Evolutionary conservation across 2,113 vertebrate species (phyloP), one percentile per base, ranked within the genome.

Genomic region (Noctilio leporinus): DNA sequence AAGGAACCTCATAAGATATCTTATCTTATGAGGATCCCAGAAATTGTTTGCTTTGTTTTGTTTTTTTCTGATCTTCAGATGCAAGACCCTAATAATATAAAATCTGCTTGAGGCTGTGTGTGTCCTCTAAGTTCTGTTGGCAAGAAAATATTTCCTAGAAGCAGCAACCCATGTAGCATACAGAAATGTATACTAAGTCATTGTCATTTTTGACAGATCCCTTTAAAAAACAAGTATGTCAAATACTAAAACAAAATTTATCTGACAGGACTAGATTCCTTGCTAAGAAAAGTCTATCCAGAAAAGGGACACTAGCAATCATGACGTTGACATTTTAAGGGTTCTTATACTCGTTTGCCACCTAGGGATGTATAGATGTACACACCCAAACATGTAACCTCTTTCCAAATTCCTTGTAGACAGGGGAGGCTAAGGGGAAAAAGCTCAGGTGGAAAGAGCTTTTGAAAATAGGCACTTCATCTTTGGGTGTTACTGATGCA

Each of bases 61-160:
- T 38, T 49, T 69, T 77, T 45, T 84, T 69, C 73, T 80, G 28
- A 95, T 67, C 65, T 95, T 12, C 16, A 85, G 64, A 81, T 62
- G 4, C 4, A 86, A 53, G 51, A 38, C 10, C 40, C 64, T n/a
- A 84, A 72, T 62, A 22, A n/a, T 65, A 62, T 1, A 93, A 82
- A 73, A 83, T 53, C 38, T 45, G 19, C 38, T 85, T 53, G 5
- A 91, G 12, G 38, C 20, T 12, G 2, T 26, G 3, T 16, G 7
- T 49, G 62, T 26, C 49, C 47, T 94, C 77, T 73, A 57, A 75
- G 15, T 96, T 72, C 69, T 53, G 11, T 16, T 83, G 33, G 45
- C n/a, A 90, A 85, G 26, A 80, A 93, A 59, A 26, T 45, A 64
- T n/a, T 78, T 95, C 78, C 80, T 76, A 8, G 64, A 94, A 95